Percentiles rank a stretch among this genome's conserved stretches.
Evolutionary conservation across 2,797 vertebrate species (phyloP).

Genomic region (Liasis olivaceus): DNA sequence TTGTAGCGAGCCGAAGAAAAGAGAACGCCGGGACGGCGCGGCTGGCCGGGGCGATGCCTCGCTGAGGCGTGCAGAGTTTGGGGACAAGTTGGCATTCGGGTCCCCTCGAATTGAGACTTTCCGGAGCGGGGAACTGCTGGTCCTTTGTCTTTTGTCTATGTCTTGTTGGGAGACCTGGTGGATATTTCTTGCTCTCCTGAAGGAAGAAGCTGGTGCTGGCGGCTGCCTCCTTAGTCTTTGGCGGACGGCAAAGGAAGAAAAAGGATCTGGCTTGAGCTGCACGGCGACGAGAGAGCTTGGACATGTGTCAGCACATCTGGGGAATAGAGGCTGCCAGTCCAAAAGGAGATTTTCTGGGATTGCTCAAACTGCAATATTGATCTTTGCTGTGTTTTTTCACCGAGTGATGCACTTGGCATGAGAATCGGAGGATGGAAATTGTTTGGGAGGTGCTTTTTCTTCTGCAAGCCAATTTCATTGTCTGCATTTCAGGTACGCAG

Average conservation of each 20-base stretch:
- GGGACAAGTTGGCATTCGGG: conserved; percentile 63
- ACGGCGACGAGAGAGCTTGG: conserved; percentile 71
- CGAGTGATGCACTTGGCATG: conserved; percentile 95
- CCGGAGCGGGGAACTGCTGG: conserved; percentile 54
- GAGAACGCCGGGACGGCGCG: conserved; percentile 26
- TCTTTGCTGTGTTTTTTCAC: conserved; percentile 75
- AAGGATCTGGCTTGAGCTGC: conserved; percentile 69
- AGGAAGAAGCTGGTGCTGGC: conserved; percentile 64
- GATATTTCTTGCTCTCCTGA: conserved; percentile 70
- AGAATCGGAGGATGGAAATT: conserved; percentile 96
- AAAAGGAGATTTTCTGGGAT: conserved; percentile 81
- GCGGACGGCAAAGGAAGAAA: conserved; percentile 65
- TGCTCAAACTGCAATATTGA: conserved; percentile 85
- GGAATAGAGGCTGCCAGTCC: conserved; percentile 76
- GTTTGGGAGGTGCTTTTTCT: conserved; percentile 97
- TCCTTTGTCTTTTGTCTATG: conserved; percentile 73
- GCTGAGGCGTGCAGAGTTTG: conserved; percentile 69
- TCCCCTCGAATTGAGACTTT: conserved; percentile 60
- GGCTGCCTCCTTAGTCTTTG: conserved; percentile 59
- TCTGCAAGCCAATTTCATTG: conserved; percentile 94
- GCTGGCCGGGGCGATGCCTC: conserved; percentile 50
- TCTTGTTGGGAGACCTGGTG: conserved; percentile 73
- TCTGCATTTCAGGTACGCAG: conserved; percentile 94
- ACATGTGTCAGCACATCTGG: conserved; percentile 88
- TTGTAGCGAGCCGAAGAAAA: conserved; percentile 50